Evolutionary conservation across 2,113 vertebrate species (phyloP).

Genomic region (Isurus oxyrinchus): DNA sequence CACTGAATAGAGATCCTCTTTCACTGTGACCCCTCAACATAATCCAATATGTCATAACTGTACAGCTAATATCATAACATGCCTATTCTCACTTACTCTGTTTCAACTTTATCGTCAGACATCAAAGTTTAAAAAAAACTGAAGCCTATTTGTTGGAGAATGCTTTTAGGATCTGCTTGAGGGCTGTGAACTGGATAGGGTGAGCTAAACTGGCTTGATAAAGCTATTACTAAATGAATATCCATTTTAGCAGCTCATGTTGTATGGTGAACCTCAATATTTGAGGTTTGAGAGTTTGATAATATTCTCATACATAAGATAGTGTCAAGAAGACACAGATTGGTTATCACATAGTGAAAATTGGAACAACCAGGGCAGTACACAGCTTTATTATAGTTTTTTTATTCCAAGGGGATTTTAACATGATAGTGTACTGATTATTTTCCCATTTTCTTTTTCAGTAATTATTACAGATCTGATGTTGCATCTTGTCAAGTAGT

Average conservation of each 20-base stretch:
- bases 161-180: neutral
- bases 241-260: neutral
- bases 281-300: neutral
- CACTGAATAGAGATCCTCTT: slow-evolving; percentile 28
- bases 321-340: neutral
- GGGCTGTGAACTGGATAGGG: neutral
- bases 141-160: neutral
- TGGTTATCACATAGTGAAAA: neutral
- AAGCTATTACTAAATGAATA: neutral
- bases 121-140: neutral
- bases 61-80: slow-evolving; percentile 23
- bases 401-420: neutral
- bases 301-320: neutral
- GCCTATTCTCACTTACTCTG: neutral
- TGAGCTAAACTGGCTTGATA: neutral
- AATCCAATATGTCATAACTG: neutral
- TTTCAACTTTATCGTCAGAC: slow-evolving; percentile 4
- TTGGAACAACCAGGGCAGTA: neutral
- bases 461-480: neutral
- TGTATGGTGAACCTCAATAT: neutral
- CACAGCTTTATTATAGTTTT: neutral
- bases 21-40: slow-evolving; percentile 9
- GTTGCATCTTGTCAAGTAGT: neutral
- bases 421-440: neutral
- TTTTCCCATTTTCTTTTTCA: neutral